phyloP scores from a whole-genome alignment of 1,140 invertebrate genomes.

The Drosophila parabipectinata region DNA sequence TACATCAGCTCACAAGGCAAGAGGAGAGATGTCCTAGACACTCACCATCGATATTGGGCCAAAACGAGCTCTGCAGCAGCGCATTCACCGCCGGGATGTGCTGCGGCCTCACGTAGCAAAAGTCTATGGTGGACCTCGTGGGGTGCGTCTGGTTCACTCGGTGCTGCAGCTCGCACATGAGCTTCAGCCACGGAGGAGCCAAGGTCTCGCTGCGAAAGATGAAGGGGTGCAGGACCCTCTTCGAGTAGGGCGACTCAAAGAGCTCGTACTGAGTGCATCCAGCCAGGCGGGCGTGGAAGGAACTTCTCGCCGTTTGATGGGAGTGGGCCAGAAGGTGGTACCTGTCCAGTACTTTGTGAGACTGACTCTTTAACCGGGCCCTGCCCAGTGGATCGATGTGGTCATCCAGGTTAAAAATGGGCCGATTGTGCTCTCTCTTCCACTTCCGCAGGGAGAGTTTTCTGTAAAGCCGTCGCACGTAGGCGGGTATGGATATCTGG shows the following conservation, averaged over 20 bases:
- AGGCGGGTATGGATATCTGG: slow-evolving; percentile 71
- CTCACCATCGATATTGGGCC: slow-evolving; percentile 95
- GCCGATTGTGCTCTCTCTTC: slow-evolving; percentile 86
- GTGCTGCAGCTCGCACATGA: slow-evolving; percentile 77
- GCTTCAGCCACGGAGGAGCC: slow-evolving; percentile 74
- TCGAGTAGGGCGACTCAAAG: slow-evolving; percentile 79
- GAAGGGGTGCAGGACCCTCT: slow-evolving; percentile 76
- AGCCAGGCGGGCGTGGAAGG: slow-evolving; percentile 66
- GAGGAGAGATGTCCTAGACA: slow-evolving; percentile 20
- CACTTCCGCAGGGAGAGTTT: slow-evolving; percentile 87
- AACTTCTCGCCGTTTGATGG: slow-evolving; percentile 39
- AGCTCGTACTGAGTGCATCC: slow-evolving; percentile 70
- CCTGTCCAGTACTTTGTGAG: slow-evolving; percentile 83
- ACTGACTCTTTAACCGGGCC: slow-evolving; percentile 36
- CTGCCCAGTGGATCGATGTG: slow-evolving; percentile 48
- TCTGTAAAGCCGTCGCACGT: slow-evolving; percentile 85
- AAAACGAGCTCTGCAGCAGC: slow-evolving; percentile 92
- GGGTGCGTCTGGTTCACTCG: slow-evolving; percentile 75
- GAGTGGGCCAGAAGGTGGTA: slow-evolving; percentile 75
- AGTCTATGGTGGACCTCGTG: slow-evolving; percentile 88
- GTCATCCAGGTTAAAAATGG: slow-evolving; percentile 86
- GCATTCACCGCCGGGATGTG: slow-evolving; percentile 94
- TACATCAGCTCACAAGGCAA: background rate
- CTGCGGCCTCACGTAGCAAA: slow-evolving; percentile 93
- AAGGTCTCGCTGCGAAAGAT: slow-evolving; percentile 71